Evolutionary conservation across 2,113 vertebrate species (phyloP).

Genomic region (Labrus mixtus): DNA sequence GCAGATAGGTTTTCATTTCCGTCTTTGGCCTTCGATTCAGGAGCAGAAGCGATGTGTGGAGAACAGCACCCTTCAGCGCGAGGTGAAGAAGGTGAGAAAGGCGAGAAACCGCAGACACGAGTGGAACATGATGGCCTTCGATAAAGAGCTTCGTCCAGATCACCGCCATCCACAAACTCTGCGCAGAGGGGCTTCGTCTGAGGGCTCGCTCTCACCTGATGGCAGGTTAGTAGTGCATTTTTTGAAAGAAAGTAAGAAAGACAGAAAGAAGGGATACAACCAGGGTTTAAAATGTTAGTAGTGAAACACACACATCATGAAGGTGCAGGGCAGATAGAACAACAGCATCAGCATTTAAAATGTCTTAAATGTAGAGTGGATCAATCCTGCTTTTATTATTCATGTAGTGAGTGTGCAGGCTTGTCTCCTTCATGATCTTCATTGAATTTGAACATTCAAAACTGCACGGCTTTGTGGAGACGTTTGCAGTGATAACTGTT

Average conservation of each 20-base stretch:
- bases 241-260: neutral
- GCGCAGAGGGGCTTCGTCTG: slow-evolving; percentile 89
- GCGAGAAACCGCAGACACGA: slow-evolving; percentile 94
- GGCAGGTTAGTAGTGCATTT: slow-evolving; percentile 88
- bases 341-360: neutral
- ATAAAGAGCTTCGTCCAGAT: slow-evolving; percentile 96
- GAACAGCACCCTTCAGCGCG: slow-evolving; percentile 89
- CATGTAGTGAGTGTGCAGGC: no score
- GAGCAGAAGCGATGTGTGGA: slow-evolving; percentile 93
- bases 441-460: no score
- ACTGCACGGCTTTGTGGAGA: no score
- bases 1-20: neutral
- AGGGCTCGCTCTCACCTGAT: slow-evolving; percentile 93
- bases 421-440: no score
- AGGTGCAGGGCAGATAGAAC: no score
- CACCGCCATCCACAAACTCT: slow-evolving; percentile 90
- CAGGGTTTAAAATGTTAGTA: neutral
- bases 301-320: no score
- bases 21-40: slow-evolving; percentile 68
- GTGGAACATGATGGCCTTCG: slow-evolving; percentile 97
- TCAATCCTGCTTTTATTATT: no score
- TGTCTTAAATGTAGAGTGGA: neutral
- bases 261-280: neutral
- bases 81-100: slow-evolving; percentile 98
- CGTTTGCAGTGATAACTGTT: no score